Conservation (phyloP, 2,113 vertebrate species). For the Rissa tridactyla region DNA sequence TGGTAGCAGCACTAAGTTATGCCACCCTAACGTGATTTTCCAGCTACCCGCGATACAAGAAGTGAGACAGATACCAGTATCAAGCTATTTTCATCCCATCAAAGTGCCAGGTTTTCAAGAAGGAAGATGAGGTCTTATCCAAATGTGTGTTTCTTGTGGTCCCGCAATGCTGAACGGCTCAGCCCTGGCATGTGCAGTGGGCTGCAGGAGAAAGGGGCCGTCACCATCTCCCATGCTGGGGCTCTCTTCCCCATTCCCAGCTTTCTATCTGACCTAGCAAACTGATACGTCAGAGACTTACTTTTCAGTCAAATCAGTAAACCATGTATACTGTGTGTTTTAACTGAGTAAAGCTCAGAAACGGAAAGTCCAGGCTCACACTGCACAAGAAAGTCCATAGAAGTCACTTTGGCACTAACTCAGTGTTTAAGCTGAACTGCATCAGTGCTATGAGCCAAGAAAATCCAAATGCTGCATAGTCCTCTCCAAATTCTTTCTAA, state of each 20-base stretch:
- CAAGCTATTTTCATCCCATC: background rate
- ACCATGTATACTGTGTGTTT: background rate
- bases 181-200: fast-evolving
- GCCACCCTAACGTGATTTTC: background rate
- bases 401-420: background rate
- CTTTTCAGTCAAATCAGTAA: background rate
- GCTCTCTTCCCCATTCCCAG: background rate
- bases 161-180: background rate
- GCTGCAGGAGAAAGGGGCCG: background rate
- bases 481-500: background rate
- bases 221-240: no score
- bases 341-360: background rate
- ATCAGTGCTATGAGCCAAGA: background rate
- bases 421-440: background rate
- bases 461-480: background rate
- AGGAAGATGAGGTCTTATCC: background rate
- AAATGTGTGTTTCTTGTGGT: background rate
- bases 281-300: background rate
- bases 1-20: background rate
- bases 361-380: background rate
- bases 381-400: background rate
- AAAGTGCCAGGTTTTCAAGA: background rate
- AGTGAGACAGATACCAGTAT: background rate
- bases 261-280: background rate
- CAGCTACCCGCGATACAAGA: background rate